These are phyloP conservation scores for Chrysogorgia sp. DNA, from an alignment of 92 coral and sea anemone species.

Conservation along the genomic window DNA sequence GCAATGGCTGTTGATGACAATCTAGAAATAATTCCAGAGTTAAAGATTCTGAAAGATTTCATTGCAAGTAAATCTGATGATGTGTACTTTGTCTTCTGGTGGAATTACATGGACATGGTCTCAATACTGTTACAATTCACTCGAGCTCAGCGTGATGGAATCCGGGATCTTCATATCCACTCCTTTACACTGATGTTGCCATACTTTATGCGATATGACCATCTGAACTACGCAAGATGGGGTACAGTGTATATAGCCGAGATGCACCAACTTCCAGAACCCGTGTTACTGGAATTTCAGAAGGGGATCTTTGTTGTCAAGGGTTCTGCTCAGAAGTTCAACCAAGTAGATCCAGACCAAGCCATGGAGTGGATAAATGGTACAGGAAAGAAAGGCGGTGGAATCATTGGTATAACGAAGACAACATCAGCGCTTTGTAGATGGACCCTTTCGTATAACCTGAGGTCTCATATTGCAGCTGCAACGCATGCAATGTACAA, in stretches of 20 bases:
- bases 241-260: no score
- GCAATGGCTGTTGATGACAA: not conserved
- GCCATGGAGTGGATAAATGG: conserved; percentile 53
- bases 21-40: not conserved
- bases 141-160: conserved; percentile 51
- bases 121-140: conserved; percentile 34
- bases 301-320: no score
- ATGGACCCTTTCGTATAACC: conserved; percentile 67
- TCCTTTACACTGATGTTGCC: no score
- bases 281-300: no score
- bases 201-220: no score
- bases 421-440: conserved; percentile 67
- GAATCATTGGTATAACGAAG: conserved; percentile 62
- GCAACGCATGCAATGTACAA: conserved; percentile 35
- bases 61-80: not conserved
- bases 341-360: conserved; percentile 44
- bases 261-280: no score
- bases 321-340: conserved; percentile 9
- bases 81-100: conserved; percentile 37
- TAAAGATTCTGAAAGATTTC: not conserved
- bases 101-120: conserved; percentile 48
- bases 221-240: no score
- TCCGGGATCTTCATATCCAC: conserved; percentile 32
- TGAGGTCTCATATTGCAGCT: conserved; percentile 55
- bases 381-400: conserved; percentile 60